Percentiles rank a stretch among this genome's conserved stretches.
Evolutionary conservation across 1,140 invertebrate genomes (phyloP).

Genomic region (Drosophila tristis): DNA sequence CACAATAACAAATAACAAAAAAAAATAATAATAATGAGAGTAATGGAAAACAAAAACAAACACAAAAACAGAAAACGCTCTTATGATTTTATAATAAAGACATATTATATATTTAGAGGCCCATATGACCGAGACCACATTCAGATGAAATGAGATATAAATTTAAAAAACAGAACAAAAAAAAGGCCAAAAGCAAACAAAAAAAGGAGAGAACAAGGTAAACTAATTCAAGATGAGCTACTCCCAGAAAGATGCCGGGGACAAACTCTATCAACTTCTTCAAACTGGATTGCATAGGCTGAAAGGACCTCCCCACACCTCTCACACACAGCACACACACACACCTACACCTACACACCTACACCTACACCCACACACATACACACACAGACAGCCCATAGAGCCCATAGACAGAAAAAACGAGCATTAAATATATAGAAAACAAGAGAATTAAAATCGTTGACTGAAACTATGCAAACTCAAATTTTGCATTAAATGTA

Average conservation of each 20-base stretch:
- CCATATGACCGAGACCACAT: background rate
- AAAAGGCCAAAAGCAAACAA: background rate
- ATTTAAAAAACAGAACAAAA: constrained; percentile 1
- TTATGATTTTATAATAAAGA: constrained; percentile 77
- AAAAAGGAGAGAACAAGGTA: constrained; percentile 22
- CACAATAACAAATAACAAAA: constrained; percentile 25
- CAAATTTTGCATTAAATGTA: constrained; percentile 54
- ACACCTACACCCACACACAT: constrained; percentile 2
- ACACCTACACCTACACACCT: background rate
- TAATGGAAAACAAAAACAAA: constrained; percentile 11
- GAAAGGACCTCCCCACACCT: background rate
- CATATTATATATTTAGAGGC: constrained; percentile 26
- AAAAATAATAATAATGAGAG: constrained; percentile 16
- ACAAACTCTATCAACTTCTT: constrained; percentile 15
- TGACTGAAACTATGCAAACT: constrained; percentile 70
- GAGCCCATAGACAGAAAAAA: constrained; percentile 8
- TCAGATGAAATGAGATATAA: constrained; percentile 14
- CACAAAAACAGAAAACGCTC: constrained; percentile 65
- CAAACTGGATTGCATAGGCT: constrained; percentile 36
- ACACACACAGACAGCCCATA: constrained; percentile 5
- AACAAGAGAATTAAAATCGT: constrained; percentile 43
- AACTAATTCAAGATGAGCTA: constrained; percentile 6
- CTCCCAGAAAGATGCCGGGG: background rate
- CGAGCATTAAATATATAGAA: background rate
- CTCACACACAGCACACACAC: background rate